Percentiles rank a stretch among this genome's conserved stretches.
phyloP scores from a whole-genome alignment of 2,113 vertebrate genomes.

The Solea solea region DNA sequence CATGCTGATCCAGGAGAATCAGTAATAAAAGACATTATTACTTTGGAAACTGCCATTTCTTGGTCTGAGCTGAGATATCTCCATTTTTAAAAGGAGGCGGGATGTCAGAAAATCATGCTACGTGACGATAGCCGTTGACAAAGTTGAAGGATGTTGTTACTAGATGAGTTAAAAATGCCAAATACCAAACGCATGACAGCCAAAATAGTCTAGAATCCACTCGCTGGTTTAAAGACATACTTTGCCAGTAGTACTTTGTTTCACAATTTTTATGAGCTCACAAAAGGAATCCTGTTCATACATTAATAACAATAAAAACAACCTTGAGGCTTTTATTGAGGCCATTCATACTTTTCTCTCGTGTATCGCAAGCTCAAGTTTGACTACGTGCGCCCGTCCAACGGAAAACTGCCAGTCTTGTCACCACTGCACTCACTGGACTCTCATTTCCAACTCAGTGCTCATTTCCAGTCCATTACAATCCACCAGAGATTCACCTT shows the following conservation, averaged over 20 bases:
- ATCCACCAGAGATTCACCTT: conserved; percentile 61
- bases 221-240: neutral
- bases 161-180: neutral
- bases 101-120: conserved; percentile 8
- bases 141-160: neutral
- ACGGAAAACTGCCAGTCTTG: conserved; percentile 23
- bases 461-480: conserved; percentile 64
- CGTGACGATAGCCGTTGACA: conserved; percentile 3
- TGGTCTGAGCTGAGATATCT: conserved; percentile 11
- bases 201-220: neutral
- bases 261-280: neutral
- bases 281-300: conserved; percentile 5
- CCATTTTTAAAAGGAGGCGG: neutral
- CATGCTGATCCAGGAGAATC: conserved; percentile 34
- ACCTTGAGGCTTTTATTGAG: conserved; percentile 15
- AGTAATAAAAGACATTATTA: conserved; percentile 36
- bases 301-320: conserved; percentile 39
- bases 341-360: conserved; percentile 23
- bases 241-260: conserved; percentile 5
- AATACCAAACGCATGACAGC: neutral
- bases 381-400: conserved; percentile 25
- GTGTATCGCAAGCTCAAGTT: conserved; percentile 33
- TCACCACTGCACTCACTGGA: conserved; percentile 16
- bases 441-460: conserved; percentile 54
- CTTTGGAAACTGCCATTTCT: conserved; percentile 13